These are phyloP conservation scores for Oostethus manadensis DNA, from an alignment of 2,113 vertebrate species.

Conservation along the genomic window DNA sequence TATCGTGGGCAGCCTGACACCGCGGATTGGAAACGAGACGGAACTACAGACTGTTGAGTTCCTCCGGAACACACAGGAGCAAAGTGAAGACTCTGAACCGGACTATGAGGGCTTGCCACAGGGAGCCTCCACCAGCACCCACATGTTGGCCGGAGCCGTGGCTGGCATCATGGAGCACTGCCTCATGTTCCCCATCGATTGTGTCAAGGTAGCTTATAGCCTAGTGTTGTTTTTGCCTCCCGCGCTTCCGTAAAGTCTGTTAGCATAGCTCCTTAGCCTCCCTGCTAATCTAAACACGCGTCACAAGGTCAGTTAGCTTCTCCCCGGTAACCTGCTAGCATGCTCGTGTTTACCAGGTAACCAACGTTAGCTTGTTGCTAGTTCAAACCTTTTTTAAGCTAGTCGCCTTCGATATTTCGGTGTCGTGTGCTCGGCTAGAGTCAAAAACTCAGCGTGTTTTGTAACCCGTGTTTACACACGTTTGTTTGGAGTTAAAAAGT, in stretches of 20 bases:
- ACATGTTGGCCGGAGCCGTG: slow-evolving; percentile 94
- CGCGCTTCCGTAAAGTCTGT: not conserved
- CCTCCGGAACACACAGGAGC: slow-evolving; percentile 35
- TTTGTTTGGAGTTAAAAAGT: not conserved
- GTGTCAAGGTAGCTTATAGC: slow-evolving; percentile 87
- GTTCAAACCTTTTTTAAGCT: not conserved
- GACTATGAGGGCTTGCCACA: slow-evolving; percentile 93
- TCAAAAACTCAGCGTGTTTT: slow-evolving; percentile 2
- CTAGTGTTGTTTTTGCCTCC: not conserved
- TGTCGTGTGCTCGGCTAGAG: not conserved
- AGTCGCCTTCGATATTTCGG: not conserved
- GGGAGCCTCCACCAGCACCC: slow-evolving; percentile 87
- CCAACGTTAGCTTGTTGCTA: not conserved
- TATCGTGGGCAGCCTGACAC: slow-evolving; percentile 65
- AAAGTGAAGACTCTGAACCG: slow-evolving; percentile 61
- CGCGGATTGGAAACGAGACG: slow-evolving; percentile 63
- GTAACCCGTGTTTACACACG: not conserved
- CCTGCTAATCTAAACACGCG: slow-evolving; percentile 46
- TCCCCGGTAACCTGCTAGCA: slow-evolving; percentile 36
- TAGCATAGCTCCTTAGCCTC: slow-evolving; percentile 55
- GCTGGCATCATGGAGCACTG: slow-evolving; percentile 96
- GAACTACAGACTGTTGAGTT: slow-evolving; percentile 52
- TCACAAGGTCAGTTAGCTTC: slow-evolving; percentile 61
- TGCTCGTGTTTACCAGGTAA: not conserved
- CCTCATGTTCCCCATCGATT: slow-evolving; percentile 95